These are phyloP conservation scores for Coreius guichenoti DNA, from an alignment of 2,797 vertebrate genomes.

Conservation along the genomic window DNA sequence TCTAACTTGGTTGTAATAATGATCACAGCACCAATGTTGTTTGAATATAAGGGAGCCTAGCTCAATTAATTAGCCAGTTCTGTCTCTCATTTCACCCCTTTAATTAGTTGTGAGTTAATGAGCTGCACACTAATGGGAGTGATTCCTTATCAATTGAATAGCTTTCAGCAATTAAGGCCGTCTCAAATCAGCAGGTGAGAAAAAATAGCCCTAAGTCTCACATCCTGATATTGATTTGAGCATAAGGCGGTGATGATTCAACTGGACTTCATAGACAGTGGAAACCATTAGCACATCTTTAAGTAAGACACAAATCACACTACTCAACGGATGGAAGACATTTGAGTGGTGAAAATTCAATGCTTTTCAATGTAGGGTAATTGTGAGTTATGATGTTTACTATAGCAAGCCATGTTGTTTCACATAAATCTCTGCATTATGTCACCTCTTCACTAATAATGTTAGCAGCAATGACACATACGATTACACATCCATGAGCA, in stretches of 20 bases:
- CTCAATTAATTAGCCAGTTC: conserved; percentile 74
- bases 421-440: background rate
- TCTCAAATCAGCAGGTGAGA: conserved; percentile 63
- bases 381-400: conserved; percentile 46
- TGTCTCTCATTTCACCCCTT: conserved; percentile 68
- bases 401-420: background rate
- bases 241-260: conserved; percentile 58
- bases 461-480: background rate
- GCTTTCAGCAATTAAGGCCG: conserved; percentile 76
- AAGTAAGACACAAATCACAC: conserved; percentile 51
- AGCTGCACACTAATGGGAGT: conserved; percentile 71
- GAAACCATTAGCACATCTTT: conserved; percentile 56
- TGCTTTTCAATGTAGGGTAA: conserved; percentile 26
- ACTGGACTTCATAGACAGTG: conserved; percentile 59
- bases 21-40: conserved; percentile 67
- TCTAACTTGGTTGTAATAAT: conserved; percentile 31
- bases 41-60: conserved; percentile 57
- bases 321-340: conserved; percentile 3
- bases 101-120: conserved; percentile 79
- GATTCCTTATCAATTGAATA: conserved; percentile 76
- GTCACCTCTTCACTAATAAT: background rate
- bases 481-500: background rate
- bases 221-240: conserved; percentile 75
- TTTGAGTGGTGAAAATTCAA: conserved; percentile 22
- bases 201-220: conserved; percentile 65